These are phyloP conservation scores for Creontiades dilutus DNA, from an alignment of 2,888 invertebrate genomes.

Conservation along the genomic window DNA sequence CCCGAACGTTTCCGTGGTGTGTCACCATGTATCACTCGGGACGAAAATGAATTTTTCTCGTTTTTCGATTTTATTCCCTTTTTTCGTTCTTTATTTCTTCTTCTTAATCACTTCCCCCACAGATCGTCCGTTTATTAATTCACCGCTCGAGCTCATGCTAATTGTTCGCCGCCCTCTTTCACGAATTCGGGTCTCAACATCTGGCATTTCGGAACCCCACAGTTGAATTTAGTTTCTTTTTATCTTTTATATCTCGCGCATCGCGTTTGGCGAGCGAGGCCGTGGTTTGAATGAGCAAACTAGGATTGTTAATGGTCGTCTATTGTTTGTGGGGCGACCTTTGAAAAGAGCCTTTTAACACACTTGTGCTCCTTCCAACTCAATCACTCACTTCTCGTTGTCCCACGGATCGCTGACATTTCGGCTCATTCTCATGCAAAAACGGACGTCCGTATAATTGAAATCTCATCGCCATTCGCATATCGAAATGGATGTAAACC, in stretches of 20 bases:
- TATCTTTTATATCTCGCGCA: not conserved
- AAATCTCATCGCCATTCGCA: too few species aligned
- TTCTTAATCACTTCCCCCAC: not conserved
- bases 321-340: constrained; percentile 31
- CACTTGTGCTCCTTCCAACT: constrained; percentile 28
- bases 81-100: too few species aligned
- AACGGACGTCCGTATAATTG: too few species aligned
- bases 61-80: not conserved
- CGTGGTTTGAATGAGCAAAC: constrained; percentile 33
- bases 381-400: constrained; percentile 24
- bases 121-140: constrained; percentile 20
- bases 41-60: constrained; percentile 5
- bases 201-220: constrained; percentile 20
- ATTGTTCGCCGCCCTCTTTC: constrained; percentile 11
- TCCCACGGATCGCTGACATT: constrained; percentile 28
- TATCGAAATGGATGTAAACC: too few species aligned
- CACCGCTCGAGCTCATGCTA: constrained; percentile 7
- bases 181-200: constrained; percentile 35
- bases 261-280: constrained; percentile 35
- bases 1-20: constrained; percentile 34
- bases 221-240: constrained; percentile 27
- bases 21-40: constrained; percentile 21
- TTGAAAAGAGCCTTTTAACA: constrained; percentile 7
- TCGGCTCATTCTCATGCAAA: not conserved
- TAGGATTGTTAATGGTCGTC: constrained; percentile 6